Percentiles rank a stretch among this genome's conserved stretches.
These are phyloP conservation scores for Disparrhopalites patrizii DNA, from an alignment of 2,888 invertebrate genomes.

Conservation along the genomic window DNA sequence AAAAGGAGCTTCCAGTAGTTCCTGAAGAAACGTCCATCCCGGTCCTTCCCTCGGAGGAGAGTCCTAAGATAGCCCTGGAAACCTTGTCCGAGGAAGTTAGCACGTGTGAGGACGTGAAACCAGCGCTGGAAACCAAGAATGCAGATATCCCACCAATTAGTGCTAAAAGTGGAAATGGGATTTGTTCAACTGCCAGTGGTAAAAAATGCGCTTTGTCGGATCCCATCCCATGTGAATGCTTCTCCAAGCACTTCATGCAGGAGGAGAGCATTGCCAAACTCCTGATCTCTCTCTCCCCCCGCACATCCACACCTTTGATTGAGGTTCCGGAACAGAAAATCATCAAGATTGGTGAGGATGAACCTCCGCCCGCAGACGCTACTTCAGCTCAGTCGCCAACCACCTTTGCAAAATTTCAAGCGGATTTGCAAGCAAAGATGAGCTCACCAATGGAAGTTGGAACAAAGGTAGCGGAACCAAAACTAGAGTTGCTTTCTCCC, in stretches of 20 bases:
- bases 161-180: not conserved
- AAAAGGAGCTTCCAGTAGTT: not conserved
- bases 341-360: not conserved
- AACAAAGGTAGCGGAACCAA: not conserved
- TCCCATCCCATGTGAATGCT: constrained; percentile 24
- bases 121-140: not conserved
- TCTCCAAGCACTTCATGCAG: constrained; percentile 20
- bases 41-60: not conserved
- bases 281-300: constrained; percentile 21
- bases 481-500: not conserved
- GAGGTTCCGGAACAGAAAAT: not conserved
- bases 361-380: too few relatives aligned
- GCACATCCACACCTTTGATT: constrained; percentile 8
- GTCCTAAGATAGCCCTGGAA: not conserved
- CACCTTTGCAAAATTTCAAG: constrained; percentile 13
- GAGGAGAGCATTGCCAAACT: constrained; percentile 26
- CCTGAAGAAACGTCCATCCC: not conserved
- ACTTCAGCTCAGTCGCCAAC: too few relatives aligned
- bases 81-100: not conserved
- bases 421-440: not conserved
- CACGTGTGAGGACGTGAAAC: not conserved
- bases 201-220: constrained; percentile 11
- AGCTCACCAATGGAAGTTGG: not conserved
- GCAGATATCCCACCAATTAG: not conserved
- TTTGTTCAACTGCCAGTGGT: not conserved